phyloP scores from a whole-genome alignment of 2,113 vertebrate genomes.

The Pimephales promelas region DNA sequence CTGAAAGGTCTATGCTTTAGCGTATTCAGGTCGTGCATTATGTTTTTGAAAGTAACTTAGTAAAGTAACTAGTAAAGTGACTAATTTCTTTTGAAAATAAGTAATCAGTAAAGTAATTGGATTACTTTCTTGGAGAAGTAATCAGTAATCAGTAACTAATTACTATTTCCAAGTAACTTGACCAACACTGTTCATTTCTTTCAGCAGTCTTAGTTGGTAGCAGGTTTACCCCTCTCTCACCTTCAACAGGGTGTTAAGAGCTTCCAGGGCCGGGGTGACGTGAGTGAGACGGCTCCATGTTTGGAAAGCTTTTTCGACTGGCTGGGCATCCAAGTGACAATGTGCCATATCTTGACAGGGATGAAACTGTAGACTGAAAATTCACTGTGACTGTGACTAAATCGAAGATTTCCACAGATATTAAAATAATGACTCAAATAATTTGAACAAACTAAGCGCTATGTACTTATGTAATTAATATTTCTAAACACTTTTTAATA shows the following conservation, averaged over 20 bases:
- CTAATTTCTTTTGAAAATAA: too few relatives aligned
- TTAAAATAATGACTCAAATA: neutral
- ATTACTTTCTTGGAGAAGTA: too few relatives aligned
- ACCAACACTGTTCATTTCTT: too few relatives aligned
- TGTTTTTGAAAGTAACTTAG: too few relatives aligned
- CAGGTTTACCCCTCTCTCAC: slow-evolving; percentile 3
- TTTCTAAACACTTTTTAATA: too few relatives aligned
- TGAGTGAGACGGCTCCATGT: slow-evolving; percentile 2
- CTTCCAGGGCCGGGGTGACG: neutral
- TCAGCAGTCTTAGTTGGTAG: slow-evolving; percentile 41
- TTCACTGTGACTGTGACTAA: neutral
- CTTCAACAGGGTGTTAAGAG: slow-evolving; percentile 5
- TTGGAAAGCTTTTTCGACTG: slow-evolving; percentile 34
- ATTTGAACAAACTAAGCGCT: neutral
- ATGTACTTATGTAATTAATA: too few relatives aligned
- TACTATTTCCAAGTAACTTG: too few relatives aligned
- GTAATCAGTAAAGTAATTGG: too few relatives aligned
- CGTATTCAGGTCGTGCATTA: too few relatives aligned
- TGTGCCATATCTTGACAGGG: slow-evolving; percentile 3
- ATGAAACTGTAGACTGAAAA: neutral
- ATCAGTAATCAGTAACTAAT: too few relatives aligned
- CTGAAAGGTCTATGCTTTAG: too few relatives aligned
- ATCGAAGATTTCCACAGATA: neutral
- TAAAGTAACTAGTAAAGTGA: too few relatives aligned
- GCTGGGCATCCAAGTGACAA: slow-evolving; percentile 23